Conservation (phyloP, 2,888 invertebrate genomes). For the Drosophila gaucha region DNA sequence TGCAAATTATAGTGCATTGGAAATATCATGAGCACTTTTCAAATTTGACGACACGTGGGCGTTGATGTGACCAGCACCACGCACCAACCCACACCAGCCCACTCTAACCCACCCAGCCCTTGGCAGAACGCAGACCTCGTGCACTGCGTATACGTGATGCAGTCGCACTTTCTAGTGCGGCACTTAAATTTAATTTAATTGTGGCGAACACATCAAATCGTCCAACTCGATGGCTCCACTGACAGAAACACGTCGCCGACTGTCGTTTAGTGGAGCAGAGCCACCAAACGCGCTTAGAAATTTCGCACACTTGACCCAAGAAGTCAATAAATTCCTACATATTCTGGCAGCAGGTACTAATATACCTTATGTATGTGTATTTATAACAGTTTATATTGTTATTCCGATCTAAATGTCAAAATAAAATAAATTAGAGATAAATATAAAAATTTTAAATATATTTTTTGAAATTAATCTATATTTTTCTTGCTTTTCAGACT, state of each 20-base stretch:
- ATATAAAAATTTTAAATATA: neutral
- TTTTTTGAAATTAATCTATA: too few relatives aligned
- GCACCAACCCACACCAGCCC: slow-evolving; percentile 5
- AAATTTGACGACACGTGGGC: slow-evolving; percentile 68
- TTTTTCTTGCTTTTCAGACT: too few relatives aligned
- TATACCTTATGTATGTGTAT: neutral
- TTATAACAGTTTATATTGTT: neutral
- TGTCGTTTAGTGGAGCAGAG: slow-evolving; percentile 68
- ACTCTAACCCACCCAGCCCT: slow-evolving; percentile 18
- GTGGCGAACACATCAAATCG: slow-evolving; percentile 43
- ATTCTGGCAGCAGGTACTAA: neutral
- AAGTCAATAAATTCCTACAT: neutral
- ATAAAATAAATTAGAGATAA: too few relatives aligned
- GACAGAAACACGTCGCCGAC: slow-evolving; percentile 61
- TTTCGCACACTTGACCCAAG: slow-evolving; percentile 28
- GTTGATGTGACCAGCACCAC: slow-evolving; percentile 29
- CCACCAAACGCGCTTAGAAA: slow-evolving; percentile 48
- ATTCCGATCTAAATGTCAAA: too few relatives aligned
- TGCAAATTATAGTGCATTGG: slow-evolving; percentile 71
- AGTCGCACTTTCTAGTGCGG: slow-evolving; percentile 61
- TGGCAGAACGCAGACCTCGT: slow-evolving; percentile 37
- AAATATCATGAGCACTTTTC: slow-evolving; percentile 70
- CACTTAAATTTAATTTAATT: slow-evolving; percentile 55
- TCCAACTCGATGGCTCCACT: slow-evolving; percentile 39
- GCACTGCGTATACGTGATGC: slow-evolving; percentile 66